phyloP scores from a whole-genome alignment of 1,140 invertebrate species.

The Tigriopus japonicus region DNA sequence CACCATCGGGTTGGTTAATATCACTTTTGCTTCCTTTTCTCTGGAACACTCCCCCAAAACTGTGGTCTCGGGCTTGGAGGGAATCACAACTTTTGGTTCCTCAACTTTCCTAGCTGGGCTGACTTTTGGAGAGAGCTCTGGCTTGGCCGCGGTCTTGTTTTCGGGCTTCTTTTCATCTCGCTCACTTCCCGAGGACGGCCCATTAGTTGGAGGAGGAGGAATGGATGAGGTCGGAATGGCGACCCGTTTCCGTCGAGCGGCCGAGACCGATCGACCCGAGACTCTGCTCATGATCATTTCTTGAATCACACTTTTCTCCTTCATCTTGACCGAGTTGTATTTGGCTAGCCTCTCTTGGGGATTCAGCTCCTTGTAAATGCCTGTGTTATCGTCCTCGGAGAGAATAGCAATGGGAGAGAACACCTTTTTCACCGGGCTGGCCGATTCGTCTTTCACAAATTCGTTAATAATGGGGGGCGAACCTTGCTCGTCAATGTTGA shows the following conservation, averaged over 20 bases:
- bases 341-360: constrained; percentile 1
- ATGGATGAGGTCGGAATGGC: neutral
- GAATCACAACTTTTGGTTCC: too few species aligned
- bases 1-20: too few species aligned
- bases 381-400: constrained; percentile 4
- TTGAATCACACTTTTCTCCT: constrained; percentile 7
- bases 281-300: neutral
- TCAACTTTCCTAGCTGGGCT: neutral
- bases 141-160: neutral
- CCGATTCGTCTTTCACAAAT: too few species aligned
- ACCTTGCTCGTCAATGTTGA: too few species aligned
- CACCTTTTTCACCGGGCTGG: too few species aligned
- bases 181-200: neutral
- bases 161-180: neutral
- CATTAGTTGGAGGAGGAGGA: neutral
- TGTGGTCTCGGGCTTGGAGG: too few species aligned
- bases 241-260: neutral
- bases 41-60: too few species aligned
- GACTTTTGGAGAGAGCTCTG: neutral
- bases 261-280: neutral
- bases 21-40: too few species aligned
- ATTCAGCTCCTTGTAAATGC: neutral
- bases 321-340: neutral
- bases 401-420: neutral
- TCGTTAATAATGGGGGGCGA: too few species aligned